phyloP scores from a whole-genome alignment of 2,113 vertebrate genomes.

The Lasiurus cinereus region DNA sequence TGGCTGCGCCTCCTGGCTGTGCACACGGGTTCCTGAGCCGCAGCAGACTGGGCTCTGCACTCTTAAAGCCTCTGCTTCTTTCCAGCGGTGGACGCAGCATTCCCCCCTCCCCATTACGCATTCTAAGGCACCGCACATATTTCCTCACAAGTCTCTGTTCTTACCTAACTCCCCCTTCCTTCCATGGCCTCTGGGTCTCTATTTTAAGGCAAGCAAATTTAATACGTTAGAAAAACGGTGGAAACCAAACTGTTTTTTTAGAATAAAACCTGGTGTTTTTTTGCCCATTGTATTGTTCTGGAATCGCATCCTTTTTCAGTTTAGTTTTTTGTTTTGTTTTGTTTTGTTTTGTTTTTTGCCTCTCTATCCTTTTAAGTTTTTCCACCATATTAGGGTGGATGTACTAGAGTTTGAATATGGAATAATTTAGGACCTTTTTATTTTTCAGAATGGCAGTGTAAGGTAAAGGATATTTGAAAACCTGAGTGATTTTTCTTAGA shows the following conservation, averaged over 20 bases:
- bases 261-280: not conserved
- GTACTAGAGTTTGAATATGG: not conserved
- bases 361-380: not conserved
- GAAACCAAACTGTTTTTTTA: not conserved
- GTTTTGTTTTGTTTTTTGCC: no score
- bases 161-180: not conserved
- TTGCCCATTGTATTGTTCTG: not conserved
- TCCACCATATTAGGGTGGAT: not conserved
- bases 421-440: constrained; percentile 9
- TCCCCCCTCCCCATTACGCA: not conserved
- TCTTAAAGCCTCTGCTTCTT: not conserved
- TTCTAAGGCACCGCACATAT: constrained; percentile 20
- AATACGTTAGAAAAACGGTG: not conserved
- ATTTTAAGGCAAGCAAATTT: not conserved
- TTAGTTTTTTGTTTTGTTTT: not conserved
- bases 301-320: not conserved
- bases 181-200: not conserved
- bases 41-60: not conserved
- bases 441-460: constrained; percentile 14
- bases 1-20: constrained; percentile 10
- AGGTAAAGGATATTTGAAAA: constrained; percentile 50
- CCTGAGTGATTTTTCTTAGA: constrained; percentile 58
- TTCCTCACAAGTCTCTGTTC: not conserved
- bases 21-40: not conserved
- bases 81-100: not conserved